Percentiles rank a stretch among this genome's conserved stretches.
phyloP scores from a whole-genome alignment of 2,888 invertebrate species.

The Aleiodes alternator region DNA sequence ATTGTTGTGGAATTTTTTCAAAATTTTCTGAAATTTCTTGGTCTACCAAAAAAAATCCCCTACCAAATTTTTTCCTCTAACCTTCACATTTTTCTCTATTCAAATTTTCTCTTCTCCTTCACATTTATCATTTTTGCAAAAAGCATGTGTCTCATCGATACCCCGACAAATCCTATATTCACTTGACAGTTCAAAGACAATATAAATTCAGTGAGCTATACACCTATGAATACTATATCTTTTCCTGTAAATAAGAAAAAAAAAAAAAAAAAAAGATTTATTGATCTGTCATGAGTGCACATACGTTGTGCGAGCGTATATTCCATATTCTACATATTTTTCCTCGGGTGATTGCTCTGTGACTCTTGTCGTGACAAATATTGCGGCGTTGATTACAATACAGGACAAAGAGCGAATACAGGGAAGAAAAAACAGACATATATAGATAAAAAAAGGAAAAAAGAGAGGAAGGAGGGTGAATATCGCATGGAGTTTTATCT shows the following conservation, averaged over 20 bases:
- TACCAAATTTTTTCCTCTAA: too few species aligned
- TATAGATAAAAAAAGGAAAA: conserved; percentile 1
- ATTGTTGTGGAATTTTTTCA: background rate
- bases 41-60: background rate
- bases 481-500: conserved; percentile 12
- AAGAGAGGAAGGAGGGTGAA: background rate
- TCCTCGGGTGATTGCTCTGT: conserved; percentile 21
- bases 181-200: conserved; percentile 3
- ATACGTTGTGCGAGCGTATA: background rate
- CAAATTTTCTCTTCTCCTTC: background rate
- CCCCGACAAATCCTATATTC: background rate
- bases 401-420: background rate
- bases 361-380: conserved; percentile 22
- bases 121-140: background rate
- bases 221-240: conserved; percentile 15
- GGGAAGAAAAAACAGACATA: background rate
- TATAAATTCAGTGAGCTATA: background rate
- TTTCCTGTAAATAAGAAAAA: background rate
- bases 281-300: conserved; percentile 16
- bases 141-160: too few species aligned
- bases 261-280: conserved; percentile 17
- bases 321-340: conserved; percentile 1
- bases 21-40: background rate
- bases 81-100: background rate
- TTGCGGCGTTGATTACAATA: conserved; percentile 17